Evolutionary conservation across 2,888 invertebrate genomes (phyloP).

Genomic region (Xestia ashworthii): DNA sequence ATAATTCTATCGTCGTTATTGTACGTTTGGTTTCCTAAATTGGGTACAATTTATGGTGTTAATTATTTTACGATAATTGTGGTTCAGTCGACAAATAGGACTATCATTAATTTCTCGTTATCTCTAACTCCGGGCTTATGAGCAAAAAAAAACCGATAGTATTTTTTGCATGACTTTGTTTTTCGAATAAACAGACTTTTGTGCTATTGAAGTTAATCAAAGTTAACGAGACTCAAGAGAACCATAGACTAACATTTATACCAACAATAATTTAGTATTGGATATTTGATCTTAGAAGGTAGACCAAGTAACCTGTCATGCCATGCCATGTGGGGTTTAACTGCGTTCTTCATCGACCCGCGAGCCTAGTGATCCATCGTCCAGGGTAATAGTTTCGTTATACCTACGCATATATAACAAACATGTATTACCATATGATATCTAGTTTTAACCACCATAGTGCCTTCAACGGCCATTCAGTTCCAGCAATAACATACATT

Average conservation of each 20-base stretch:
- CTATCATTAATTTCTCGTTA: conserved; percentile 18
- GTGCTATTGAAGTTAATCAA: background rate
- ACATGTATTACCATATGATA: too few species aligned
- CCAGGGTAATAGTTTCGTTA: too few species aligned
- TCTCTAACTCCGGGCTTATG: conserved; percentile 23
- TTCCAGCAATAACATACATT: background rate
- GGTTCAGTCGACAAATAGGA: conserved; percentile 1
- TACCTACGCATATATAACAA: too few species aligned
- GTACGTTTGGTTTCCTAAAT: conserved; percentile 15
- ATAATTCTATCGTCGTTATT: conserved; percentile 5
- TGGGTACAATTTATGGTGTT: conserved; percentile 14
- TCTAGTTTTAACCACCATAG: background rate
- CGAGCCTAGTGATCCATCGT: too few species aligned
- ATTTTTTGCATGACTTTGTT: conserved; percentile 22
- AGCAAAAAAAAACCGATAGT: background rate
- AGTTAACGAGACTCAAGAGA: background rate
- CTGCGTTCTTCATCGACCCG: too few species aligned
- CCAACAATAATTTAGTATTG: background rate
- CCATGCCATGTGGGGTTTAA: background rate
- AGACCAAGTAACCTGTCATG: background rate
- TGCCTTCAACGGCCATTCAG: background rate
- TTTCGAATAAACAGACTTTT: background rate
- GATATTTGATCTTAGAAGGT: background rate
- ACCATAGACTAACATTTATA: background rate
- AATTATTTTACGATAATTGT: conserved; percentile 20